Evolutionary conservation across 1,140 invertebrate species (phyloP).

Genomic region (Nephila pilipes): DNA sequence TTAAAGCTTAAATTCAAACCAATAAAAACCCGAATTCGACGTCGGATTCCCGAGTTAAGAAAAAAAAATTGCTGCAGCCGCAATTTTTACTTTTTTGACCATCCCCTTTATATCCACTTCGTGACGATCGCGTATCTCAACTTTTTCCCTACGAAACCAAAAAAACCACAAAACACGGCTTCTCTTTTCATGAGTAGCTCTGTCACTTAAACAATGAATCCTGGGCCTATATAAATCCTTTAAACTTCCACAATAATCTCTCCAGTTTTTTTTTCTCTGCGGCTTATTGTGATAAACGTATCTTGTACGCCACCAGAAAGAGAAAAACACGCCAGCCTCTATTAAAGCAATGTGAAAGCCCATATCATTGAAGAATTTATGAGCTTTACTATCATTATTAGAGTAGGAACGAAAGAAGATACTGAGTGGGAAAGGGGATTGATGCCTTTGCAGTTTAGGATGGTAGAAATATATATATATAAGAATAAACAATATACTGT

Average conservation of each 20-base stretch:
- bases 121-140: background rate
- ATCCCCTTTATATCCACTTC: background rate
- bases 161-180: background rate
- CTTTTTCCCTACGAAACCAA: background rate
- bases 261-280: background rate
- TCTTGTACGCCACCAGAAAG: conserved; percentile 26
- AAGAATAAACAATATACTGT: conserved; percentile 20
- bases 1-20: too few relatives aligned
- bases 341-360: conserved; percentile 36
- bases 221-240: conserved; percentile 43
- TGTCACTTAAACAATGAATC: conserved; percentile 23
- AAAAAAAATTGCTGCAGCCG: too few relatives aligned
- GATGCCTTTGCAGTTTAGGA: conserved; percentile 30
- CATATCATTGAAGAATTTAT: conserved; percentile 46
- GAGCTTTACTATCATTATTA: conserved; percentile 42
- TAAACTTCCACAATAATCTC: conserved; percentile 47
- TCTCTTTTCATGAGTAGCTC: background rate
- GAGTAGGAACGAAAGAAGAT: background rate
- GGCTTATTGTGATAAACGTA: conserved; percentile 43
- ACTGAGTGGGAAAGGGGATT: background rate
- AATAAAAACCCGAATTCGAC: too few relatives aligned
- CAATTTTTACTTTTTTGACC: background rate
- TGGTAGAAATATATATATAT: conserved; percentile 1
- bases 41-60: too few relatives aligned
- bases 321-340: conserved; percentile 14